These are phyloP conservation scores for Terrapene triunguis DNA, from an alignment of 2,113 vertebrate species.

Conservation along the genomic window DNA sequence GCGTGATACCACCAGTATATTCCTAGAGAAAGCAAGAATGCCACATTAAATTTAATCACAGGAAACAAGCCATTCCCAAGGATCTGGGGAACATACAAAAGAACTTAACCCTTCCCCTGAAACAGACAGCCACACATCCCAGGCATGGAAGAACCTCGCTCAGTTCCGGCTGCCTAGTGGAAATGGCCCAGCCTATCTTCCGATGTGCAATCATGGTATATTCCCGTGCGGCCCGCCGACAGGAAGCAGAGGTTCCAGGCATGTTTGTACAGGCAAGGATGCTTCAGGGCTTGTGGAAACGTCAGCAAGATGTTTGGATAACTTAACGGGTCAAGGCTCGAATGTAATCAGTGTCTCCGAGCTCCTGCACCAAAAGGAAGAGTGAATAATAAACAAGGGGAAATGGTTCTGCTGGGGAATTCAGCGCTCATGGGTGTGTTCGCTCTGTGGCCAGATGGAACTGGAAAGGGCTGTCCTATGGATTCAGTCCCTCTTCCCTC, in stretches of 20 bases:
- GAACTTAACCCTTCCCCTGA: neutral
- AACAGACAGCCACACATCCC: neutral
- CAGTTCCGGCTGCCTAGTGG: neutral
- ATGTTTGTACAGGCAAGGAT: rapidly evolving
- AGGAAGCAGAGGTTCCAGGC: neutral
- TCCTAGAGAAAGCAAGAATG: neutral
- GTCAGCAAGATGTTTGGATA: neutral
- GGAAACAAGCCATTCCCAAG: neutral
- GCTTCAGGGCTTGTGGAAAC: neutral
- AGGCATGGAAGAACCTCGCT: neutral
- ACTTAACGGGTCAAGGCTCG: neutral
- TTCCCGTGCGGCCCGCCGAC: neutral
- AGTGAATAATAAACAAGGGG: neutral
- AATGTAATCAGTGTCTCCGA: neutral
- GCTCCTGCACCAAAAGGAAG: neutral
- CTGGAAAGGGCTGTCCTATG: neutral
- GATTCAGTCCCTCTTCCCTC: neutral
- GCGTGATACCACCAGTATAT: neutral
- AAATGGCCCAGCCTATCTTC: neutral
- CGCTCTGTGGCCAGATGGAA: neutral
- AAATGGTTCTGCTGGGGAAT: rapidly evolving
- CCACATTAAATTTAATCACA: neutral
- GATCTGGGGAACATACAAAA: neutral
- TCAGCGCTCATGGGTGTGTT: neutral
- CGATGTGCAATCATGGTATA: neutral